phyloP scores from a whole-genome alignment of 2,797 vertebrate species.

The Ficedula albicollis region DNA sequence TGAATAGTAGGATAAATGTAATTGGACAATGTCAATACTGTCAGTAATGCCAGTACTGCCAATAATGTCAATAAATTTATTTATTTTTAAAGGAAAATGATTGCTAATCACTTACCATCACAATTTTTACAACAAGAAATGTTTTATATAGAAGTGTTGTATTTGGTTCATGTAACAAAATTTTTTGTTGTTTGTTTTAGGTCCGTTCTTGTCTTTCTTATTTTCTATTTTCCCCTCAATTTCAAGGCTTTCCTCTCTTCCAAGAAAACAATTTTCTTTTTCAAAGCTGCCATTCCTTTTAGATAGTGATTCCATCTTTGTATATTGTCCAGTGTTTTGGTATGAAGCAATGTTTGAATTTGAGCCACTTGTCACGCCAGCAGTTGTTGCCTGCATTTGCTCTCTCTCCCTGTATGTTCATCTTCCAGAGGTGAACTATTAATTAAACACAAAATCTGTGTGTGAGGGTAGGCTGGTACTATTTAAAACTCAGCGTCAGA shows the following conservation, averaged over 20 bases:
- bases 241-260: neutral
- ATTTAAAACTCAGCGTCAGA: neutral
- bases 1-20: neutral
- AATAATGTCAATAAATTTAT: too few relatives aligned
- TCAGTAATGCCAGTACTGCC: too few relatives aligned
- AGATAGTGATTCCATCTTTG: neutral
- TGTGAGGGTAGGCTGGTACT: neutral
- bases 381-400: neutral
- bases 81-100: neutral
- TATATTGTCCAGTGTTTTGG: neutral
- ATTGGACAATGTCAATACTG: neutral
- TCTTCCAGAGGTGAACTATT: neutral
- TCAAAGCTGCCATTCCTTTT: neutral
- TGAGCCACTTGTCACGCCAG: neutral
- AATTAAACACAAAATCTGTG: neutral
- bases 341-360: neutral
- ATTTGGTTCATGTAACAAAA: neutral
- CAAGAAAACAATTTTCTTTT: neutral
- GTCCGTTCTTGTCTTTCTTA: neutral
- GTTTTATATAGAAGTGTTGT: neutral
- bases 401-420: neutral
- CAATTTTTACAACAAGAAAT: neutral
- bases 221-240: neutral
- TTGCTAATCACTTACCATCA: neutral
- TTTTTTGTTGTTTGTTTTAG: neutral